Base-by-base conservation (phyloP, 2,888 invertebrate genomes). In the Stictocephala bisonia region DNA sequence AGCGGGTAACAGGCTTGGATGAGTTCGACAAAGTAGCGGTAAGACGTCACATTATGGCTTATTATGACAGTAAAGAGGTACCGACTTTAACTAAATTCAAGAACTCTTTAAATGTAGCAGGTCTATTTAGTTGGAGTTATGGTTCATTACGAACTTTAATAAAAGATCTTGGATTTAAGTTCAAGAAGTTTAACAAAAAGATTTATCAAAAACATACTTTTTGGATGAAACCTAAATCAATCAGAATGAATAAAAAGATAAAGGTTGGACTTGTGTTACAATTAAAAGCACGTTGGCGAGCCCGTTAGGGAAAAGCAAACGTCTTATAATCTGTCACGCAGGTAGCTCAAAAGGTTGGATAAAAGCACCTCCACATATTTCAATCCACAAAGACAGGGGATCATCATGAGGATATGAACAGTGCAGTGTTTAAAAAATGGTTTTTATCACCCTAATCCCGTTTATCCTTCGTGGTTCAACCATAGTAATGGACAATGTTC, bases 161-260 rank as follows among this genome's bases (percentile, higher is more conserved):
- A 15, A 60, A 9, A 60, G 18, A 4, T 2, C 2, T 60, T 13
- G 35, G 60, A 4, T 60, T 60, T 60, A 27, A n/a, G 7, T 60
- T 7, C 18, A 60, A 60, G 18, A 58, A 58, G 24, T 35, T 60
- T 15, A 15, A 60, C 15, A 31, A 15, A 20, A 64, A 9, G 24
- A 64, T 24, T 20, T n/a, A n/a, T n/a, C n/a, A n/a, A n/a, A n/a
- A n/a, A n/a, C n/a, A n/a, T n/a, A n/a, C n/a, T n/a, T n/a, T 18
- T 29, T 67, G 20, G 50, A 67, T 15, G 50, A 67, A 24, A 50
- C 67, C 3, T 50, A 29, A 50, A 48, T 67, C 7, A 67, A 26
- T 48, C 3, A 24, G 11, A 67, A 48, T 18, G 13, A 13, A 11
- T 9, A 13, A 2, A 27, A 15, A n/a, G 15, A 27, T 2, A 67